Percentiles rank a stretch among this genome's conserved stretches.
Conservation (phyloP, 2,888 invertebrate species). For the Polydesmus complanatus region DNA sequence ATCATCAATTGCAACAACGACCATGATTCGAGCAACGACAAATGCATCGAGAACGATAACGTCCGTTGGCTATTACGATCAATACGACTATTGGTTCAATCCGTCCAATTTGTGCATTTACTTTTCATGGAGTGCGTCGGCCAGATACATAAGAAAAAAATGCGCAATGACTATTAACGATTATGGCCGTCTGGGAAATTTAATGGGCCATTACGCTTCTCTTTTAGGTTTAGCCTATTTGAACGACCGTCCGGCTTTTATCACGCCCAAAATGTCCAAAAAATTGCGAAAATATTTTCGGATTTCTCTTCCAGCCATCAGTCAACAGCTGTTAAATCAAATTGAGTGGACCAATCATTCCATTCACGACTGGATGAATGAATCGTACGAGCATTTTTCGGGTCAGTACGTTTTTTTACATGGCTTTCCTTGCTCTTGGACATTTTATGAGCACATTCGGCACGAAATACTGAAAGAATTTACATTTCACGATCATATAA, state of each 20-base stretch:
- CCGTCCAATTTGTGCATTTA: too few relatives aligned
- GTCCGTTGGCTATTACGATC: too few relatives aligned
- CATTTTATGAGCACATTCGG: slow-evolving; percentile 12
- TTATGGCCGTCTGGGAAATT: slow-evolving; percentile 17
- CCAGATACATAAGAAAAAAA: too few relatives aligned
- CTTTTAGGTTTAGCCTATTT: slow-evolving; percentile 10
- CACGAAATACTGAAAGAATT: slow-evolving; percentile 3
- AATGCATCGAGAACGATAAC: too few relatives aligned
- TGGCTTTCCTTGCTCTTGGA: slow-evolving; percentile 14
- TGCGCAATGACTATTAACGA: slow-evolving; percentile 1
- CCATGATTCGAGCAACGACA: too few relatives aligned
- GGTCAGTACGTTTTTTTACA: background rate
- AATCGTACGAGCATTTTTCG: background rate
- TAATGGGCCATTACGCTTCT: slow-evolving; percentile 20
- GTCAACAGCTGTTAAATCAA: background rate
- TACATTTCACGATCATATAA: slow-evolving; percentile 6
- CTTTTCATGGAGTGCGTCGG: too few relatives aligned
- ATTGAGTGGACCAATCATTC: background rate
- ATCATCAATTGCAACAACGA: too few relatives aligned
- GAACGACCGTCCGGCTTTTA: slow-evolving; percentile 5
- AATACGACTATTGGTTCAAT: too few relatives aligned
- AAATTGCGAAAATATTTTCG: slow-evolving; percentile 5
- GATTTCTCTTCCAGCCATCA: slow-evolving; percentile 1
- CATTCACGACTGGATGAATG: slow-evolving; percentile 13
- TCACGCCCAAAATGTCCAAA: background rate